Evolutionary conservation across 92 coral and sea anemone genomes (phyloP).

Genomic region (Umimayanthus chanpuru): DNA sequence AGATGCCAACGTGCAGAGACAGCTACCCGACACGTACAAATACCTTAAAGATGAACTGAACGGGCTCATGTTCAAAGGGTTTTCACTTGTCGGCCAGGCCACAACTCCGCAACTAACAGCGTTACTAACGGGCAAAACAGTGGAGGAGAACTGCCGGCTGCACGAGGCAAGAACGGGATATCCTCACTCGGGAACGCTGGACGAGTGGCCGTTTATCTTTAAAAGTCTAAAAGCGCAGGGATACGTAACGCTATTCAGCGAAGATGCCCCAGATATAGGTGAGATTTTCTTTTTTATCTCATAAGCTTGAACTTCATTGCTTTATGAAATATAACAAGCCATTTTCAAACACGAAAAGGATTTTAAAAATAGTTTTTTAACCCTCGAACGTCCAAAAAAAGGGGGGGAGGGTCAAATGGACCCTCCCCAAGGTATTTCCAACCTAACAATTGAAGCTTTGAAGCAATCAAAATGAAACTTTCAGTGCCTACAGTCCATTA

Average conservation of each 20-base stretch:
- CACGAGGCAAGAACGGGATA: conserved; percentile 84
- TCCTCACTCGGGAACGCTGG: conserved; percentile 62
- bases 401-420: no score
- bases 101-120: conserved; percentile 83
- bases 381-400: no score
- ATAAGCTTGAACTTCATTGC: not conserved
- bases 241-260: conserved; percentile 89
- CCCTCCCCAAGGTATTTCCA: no score
- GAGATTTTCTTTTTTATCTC: not conserved
- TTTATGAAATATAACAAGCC: not conserved
- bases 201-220: conserved; percentile 92
- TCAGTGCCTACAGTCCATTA: no score
- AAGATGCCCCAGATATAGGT: conserved; percentile 82
- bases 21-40: conserved; percentile 59
- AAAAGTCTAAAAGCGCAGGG: conserved; percentile 67
- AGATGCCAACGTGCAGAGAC: conserved; percentile 72
- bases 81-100: conserved; percentile 76
- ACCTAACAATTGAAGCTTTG: no score
- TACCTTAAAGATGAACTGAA: conserved; percentile 66
- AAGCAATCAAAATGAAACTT: no score
- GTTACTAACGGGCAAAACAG: conserved; percentile 67
- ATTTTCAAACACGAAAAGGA: no score
- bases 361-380: no score
- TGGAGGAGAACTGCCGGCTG: conserved; percentile 68
- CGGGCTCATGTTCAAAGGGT: conserved; percentile 73